Conservation (phyloP, 2,113 vertebrate genomes). For the Trogon surrucura region DNA sequence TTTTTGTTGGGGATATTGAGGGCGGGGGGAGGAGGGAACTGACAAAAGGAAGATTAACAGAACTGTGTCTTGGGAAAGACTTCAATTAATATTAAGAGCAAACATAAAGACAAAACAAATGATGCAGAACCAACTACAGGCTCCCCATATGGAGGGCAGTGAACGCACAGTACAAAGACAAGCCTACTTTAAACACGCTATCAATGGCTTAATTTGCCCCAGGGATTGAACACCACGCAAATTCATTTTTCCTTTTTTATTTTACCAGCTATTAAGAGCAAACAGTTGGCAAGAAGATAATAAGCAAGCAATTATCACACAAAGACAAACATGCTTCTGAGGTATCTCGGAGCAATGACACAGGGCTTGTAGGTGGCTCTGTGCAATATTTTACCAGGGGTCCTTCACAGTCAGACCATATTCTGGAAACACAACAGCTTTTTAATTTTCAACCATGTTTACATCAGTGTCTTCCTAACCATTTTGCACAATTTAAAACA, state of each 20-base stretch:
- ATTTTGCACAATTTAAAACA: not conserved
- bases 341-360: not conserved
- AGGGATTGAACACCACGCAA: not conserved
- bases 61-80: constrained; percentile 40
- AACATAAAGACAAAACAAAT: constrained; percentile 45
- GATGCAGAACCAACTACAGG: constrained; percentile 26
- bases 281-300: constrained; percentile 38
- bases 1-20: not conserved
- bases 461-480: not conserved
- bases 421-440: not conserved
- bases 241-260: constrained; percentile 18
- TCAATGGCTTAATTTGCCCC: constrained; percentile 32
- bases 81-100: constrained; percentile 61
- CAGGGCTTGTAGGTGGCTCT: not conserved
- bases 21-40: not conserved
- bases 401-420: not conserved
- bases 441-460: not conserved
- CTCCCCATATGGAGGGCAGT: not conserved
- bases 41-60: constrained; percentile 38
- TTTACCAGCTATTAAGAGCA: constrained; percentile 39
- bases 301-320: constrained; percentile 26
- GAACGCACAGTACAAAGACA: not conserved
- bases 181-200: not conserved
- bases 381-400: not conserved
- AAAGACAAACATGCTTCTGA: not conserved